Base-by-base conservation (phyloP, 2,888 invertebrate species). In the Anarsia innoxiella region DNA sequence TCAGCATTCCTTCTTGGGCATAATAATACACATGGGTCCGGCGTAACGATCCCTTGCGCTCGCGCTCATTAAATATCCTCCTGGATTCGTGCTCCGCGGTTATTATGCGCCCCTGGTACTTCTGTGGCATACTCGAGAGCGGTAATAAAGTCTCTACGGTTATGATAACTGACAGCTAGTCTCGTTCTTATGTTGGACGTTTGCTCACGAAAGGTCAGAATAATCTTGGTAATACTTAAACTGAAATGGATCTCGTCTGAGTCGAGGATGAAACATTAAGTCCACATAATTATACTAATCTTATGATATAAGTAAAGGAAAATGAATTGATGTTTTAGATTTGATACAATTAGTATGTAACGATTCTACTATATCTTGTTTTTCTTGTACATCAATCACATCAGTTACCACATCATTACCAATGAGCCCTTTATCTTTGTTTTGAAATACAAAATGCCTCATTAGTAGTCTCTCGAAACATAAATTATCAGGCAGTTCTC, bases 1-100 rank as follows among this genome's bases (percentile, higher is more conserved):
- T 67, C 65, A 68, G 55, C 78, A 79, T 80, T 80, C 83, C 83
- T 76, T 79, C 76, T 79, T 73, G 59, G 76, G 76, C 72, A 64
- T 82, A 82, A 82, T 82, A 82, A 80, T 78, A 82, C 79, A 76
- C 73, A 73, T 73, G 69, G 70, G 51, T 39, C 39, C 25, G 37
- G n/a, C 72, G 66, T 75, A 78, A 77, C 78, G 73, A 83, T 74
- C 74, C 59, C 46, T 45, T 52, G 48, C 59, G 59, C 61, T 66
- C 64, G 62, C 63, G 65, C 74, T 80, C 75, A 82, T 82, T 82
- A 83, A 65, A 67, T 67, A 56, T 59, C 60, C 59, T 60, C 53
- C 59, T 64, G 62, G 64, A 65, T 68, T 62, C 65, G 62, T 62
- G 62, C 63, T 51, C 47, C n/a, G 48, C 54, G 41, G 56, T 62